Base-by-base conservation (phyloP, 1,140 invertebrate genomes). In the Phortica variegata region DNA sequence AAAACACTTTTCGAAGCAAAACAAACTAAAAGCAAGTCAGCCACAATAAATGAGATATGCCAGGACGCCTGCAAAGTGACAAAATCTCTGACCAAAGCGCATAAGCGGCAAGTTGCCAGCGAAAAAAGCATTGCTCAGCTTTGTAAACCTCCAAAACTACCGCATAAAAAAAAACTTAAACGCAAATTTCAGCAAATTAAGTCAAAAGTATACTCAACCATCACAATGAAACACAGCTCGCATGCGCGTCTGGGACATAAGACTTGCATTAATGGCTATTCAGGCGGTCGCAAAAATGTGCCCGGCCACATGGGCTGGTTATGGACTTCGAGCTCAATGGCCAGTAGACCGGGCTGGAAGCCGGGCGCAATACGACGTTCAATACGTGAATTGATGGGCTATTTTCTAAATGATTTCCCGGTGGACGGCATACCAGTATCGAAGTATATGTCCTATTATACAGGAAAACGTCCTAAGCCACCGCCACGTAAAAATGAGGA, bases 281-380 rank as follows among this genome's bases (percentile, higher is more conserved):
- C 15, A 12, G 29, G 19, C 9, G 32, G 23, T 3, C 36, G 39
- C 2, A 34, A 36, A 2, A 55, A 56, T 31, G 69, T 75, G 9
- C 73, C 73, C 9, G 33, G 47, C 4, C 60, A 75, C 19, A 75
- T 75, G 73, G 73, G 73, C n/a, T 75, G 73, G 73, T 34, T 75
- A n/a, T 75, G 73, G 73, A 75, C 68, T 4, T 40, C 57, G 3
- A 33, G 60, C 42, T 51, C 57, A 0, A 29, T 54, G 31, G 66
- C 57, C 7, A 19, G 54, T 33, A 43, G 38, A 4, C 49, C 49
- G 0, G 63, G 63, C 1, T 75, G 73, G 73, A 60, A 60, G 3
- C 73, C 73, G 2, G 73, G 73, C 0, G 61, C 69, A 21, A 73
- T 75, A 9, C 43, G 61, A 0, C 68, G 71, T 1, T 59, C 73